Conservation (phyloP, 2,113 vertebrate genomes). For the Neotoma lepida region DNA sequence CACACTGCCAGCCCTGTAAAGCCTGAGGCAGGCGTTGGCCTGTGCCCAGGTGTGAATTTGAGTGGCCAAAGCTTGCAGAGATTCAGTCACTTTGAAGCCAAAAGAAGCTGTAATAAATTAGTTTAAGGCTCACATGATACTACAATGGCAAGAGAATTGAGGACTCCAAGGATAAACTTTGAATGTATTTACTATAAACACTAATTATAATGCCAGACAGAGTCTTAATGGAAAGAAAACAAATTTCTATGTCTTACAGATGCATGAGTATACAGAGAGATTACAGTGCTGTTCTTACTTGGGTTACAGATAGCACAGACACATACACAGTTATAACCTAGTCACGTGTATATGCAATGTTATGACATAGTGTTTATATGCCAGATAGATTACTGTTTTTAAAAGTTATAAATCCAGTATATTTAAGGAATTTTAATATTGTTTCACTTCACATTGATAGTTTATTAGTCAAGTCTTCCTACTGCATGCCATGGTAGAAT, state of each 20-base stretch:
- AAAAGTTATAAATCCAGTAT: conserved; percentile 8
- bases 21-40: conserved; percentile 52
- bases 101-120: conserved; percentile 67
- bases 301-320: background rate
- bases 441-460: background rate
- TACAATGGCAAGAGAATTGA: conserved; percentile 62
- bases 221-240: conserved; percentile 67
- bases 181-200: conserved; percentile 72
- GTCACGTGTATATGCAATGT: no score
- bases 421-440: background rate
- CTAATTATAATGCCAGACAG: conserved; percentile 72
- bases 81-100: background rate
- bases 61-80: conserved; percentile 42
- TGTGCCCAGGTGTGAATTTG: conserved; percentile 16
- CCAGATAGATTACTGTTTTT: background rate
- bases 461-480: background rate
- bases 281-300: background rate
- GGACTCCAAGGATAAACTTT: conserved; percentile 70
- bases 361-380: background rate
- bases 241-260: conserved; percentile 66
- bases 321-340: background rate
- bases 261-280: conserved; percentile 4
- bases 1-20: background rate
- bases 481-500: background rate
- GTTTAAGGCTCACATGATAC: conserved; percentile 68